Base-by-base conservation (phyloP, 2,113 vertebrate species). In the Megalops atlanticus region DNA sequence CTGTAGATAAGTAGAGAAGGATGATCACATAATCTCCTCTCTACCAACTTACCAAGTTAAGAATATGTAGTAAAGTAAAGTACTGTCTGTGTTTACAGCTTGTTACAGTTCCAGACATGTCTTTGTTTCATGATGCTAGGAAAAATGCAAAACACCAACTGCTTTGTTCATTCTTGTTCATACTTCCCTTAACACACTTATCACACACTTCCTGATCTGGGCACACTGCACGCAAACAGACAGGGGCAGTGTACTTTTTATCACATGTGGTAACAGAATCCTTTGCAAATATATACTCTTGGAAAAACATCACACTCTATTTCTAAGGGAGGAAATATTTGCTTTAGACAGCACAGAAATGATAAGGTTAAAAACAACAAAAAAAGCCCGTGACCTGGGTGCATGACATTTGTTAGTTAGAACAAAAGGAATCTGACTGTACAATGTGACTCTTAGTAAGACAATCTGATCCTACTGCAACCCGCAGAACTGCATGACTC, bases 401-500 rank as follows among this genome's bases (percentile, higher is more conserved):
- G 4, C 1, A 4, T 6, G 2, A 7, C 58, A 10, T 64, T 64
- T 64, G 58, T n/a, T 64, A 64, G 58, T 64, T n/a, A 64, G 58
- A 64, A 64, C 58, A 64, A 64, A 64, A 64, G 58, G 4, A 64
- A n/a, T 64, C n/a, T 64, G 58, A 64, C 58, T 64, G 58, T 10
- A 64, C 58, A 58, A 24, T 58, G 52, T 24, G 7, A 24, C 52
- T 58, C 83, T 41, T 79, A 81, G 24, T 43, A 40, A 12, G 15
- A 45, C 8, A 45, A 43, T 18, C 73, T 74, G 35, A 40, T 27
- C 35, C 38, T 10, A 72, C 1, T 4, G 38, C 38, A 7, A 39
- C 0, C 43, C 27, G 75, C 83, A 72, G 80, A 77, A 83, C 73
- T 84, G 84, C 82, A 82, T 87, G 78, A 74, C 71, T 81, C 75